Evolutionary conservation across 2,888 invertebrate species (phyloP), one percentile per base, ranked within the genome.

Genomic region (Nomada fucata): DNA sequence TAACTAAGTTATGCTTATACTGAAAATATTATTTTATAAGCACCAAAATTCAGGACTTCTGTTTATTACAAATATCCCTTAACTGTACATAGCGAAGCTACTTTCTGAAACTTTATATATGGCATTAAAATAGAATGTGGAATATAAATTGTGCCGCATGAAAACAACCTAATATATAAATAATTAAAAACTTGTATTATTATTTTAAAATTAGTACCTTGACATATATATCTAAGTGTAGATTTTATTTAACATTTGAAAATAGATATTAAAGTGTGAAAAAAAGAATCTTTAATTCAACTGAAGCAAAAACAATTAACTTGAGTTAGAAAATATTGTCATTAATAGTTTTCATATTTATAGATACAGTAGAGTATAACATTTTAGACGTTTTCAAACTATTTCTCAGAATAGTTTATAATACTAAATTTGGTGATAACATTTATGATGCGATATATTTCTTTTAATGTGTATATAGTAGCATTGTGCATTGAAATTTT

Each of bases 401-500:
- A 67, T 36, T 44, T 47, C 53, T 68, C 23, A 20, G 23, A 68
- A 57, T 53, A 70, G 44, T 68, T 36, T 26, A 60, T 53, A 76
- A 55, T 55, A 71, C 57, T 76, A 64, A 18, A 76, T 44, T 44
- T 23, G 75, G 47, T 57, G 44, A 20, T 65, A 69, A 61, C 23
- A 76, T 52, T 63, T 23, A 60, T 55, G 55, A 69, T 59, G 23
- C 52, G 52, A 57, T 52, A n/a, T 73, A 36, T 57, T 71, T 64
- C 59, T 61, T 64, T 26, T 47, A 59, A 50, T 23, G 69, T 74
- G 36, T 42, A 61, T 42, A 65, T 61, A 73, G 69, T 42, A 78
- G 73, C 76, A 76, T 79, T 76, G 60, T 60, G 5, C 73, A 52
- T 50, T 63, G 55, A 57, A 68, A 47, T 55, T 74, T 73, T 52